Percentiles rank a stretch among this genome's conserved stretches.
Evolutionary conservation across 1,140 invertebrate species (phyloP).

Genomic region (Formica selysi): DNA sequence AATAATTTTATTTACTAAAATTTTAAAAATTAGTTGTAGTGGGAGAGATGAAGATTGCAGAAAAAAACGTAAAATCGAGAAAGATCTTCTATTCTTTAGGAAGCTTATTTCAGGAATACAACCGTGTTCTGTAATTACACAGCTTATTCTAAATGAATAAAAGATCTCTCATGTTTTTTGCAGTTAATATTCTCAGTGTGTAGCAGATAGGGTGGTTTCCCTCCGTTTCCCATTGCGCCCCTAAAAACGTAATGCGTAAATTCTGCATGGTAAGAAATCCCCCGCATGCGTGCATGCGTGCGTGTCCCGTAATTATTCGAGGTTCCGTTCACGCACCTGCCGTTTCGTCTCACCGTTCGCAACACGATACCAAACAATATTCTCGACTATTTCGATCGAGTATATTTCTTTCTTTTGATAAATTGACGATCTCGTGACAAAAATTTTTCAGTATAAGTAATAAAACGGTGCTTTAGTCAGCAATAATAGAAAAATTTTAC

Average conservation of each 20-base stretch:
- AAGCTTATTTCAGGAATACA: not conserved
- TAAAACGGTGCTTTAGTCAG: not conserved
- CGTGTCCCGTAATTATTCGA: constrained; percentile 13
- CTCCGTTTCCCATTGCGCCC: not conserved
- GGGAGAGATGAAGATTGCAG: not conserved
- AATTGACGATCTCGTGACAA: not conserved
- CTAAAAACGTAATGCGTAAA: constrained; percentile 32
- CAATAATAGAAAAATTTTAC: not conserved
- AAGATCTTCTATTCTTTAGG: not conserved
- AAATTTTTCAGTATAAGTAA: not conserved
- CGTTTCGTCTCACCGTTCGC: not conserved
- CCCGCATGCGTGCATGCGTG: constrained; percentile 1
- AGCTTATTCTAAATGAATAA: constrained; percentile 3
- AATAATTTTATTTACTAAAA: not conserved
- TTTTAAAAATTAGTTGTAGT: not conserved
- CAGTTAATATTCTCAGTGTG: constrained; percentile 5
- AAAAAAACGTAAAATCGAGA: not conserved
- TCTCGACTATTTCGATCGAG: not conserved
- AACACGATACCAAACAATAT: constrained; percentile 10
- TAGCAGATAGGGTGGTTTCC: not conserved
- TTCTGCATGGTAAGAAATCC: constrained; percentile 27
- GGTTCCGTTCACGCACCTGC: constrained; percentile 23
- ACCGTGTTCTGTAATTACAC: not conserved
- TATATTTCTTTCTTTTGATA: constrained; percentile 1
- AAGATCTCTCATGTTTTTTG: constrained; percentile 1